Base-by-base conservation (phyloP, 2,113 vertebrate species). In the Nothobranchius kuhntae region DNA sequence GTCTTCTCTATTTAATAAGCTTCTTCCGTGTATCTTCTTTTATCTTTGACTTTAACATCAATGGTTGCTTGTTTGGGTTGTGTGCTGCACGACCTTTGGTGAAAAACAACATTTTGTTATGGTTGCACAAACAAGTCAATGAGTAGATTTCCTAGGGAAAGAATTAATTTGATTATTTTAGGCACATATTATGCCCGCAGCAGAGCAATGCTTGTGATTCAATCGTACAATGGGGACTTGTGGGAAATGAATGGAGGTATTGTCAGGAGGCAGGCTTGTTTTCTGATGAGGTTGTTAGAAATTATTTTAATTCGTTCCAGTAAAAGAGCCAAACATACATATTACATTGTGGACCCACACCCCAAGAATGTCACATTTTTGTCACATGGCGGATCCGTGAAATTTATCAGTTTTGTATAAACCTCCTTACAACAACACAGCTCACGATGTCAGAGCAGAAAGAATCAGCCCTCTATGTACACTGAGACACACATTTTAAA, bases 251-350 rank as follows among this genome's bases (percentile, higher is more conserved):
- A 92, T 91, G 75, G 88, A 51, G 35, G 35, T 73, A 90, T 91
- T 93, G 92, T 92, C 73, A 60, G 66, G 40, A 78, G 75, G 81
- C 69, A 5, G 84, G 83, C 82, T 87, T 90, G 91, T 92, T 94
- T 94, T 94, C 94, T 85, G 91, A 95, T 95, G 93, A 95, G 93
- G 91, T 92, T 94, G 95, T 93, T 91, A 87, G 67, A 92, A 91
- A 95, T 96, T 94, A 95, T 95, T 95, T 96, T 93, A 95, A 98
- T 97, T 96, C 84, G 95, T 95, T 94, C 91, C 89, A 93, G 94
- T 92, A 60, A 85, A 84, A 73, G 71, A 84, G 84, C 82, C 65
- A 92, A 91, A 91, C 89, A 91, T 93, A 91, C 91, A 89, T 89
- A 90, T 89, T 75, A 90, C 94, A 87, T 88, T 91, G 68, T 93